A percentile compares a stretch with the other conserved stretches of the same genome.
These are phyloP conservation scores for Stomorhina lunata DNA, from an alignment of 2,888 invertebrate genomes.

Conservation along the genomic window DNA sequence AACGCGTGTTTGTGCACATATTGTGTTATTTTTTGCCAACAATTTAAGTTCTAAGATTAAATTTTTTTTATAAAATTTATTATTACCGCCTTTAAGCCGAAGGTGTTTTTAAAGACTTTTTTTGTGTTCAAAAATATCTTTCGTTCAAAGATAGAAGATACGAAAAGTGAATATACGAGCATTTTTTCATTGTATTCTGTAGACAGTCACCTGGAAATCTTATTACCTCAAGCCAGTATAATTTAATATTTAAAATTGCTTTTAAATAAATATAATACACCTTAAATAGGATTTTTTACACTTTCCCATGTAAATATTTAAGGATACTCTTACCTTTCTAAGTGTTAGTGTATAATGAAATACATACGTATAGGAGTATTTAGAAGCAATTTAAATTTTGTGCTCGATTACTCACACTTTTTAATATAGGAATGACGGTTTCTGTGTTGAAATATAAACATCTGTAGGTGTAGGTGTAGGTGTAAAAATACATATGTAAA, in stretches of 20 bases:
- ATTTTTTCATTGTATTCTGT: not conserved
- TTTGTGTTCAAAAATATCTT: no score
- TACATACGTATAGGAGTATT: not conserved
- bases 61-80: no score
- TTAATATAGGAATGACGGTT: not conserved
- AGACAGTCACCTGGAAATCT: not conserved
- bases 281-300: not conserved
- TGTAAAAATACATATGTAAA: not conserved
- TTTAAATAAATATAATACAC: slow-evolving; percentile 16
- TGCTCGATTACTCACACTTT: slow-evolving; percentile 6
- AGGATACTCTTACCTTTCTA: no score
- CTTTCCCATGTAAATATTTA: no score
- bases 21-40: no score
- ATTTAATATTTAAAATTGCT: not conserved
- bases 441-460: not conserved
- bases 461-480: not conserved
- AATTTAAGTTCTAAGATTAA: no score
- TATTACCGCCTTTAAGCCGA: no score
- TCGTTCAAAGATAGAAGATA: not conserved
- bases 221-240: not conserved
- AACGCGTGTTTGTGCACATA: no score
- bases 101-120: no score
- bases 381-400: slow-evolving; percentile 18
- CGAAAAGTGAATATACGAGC: not conserved
- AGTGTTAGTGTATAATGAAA: no score